Evolutionary conservation across 1,140 invertebrate species (phyloP), one percentile per base, ranked within the genome.

Genomic region (Atta cephalotes): DNA sequence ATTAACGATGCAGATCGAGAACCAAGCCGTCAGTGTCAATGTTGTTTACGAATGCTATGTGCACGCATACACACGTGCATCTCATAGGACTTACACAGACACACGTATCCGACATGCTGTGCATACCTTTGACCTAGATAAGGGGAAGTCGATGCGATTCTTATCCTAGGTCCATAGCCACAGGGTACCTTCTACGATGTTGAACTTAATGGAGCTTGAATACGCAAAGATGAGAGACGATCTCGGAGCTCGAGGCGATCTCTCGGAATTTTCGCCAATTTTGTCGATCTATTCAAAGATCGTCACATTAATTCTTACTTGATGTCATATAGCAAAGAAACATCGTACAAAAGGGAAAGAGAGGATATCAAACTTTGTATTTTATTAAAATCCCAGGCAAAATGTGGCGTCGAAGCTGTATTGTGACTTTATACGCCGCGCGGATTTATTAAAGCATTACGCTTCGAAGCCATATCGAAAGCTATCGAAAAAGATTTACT

Each of bases 91-190:
- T 16, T 14, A 28, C 18, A 62, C 45, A 56, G 1, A 58, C 39
- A 49, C 45, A 45, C 1, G 39, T 51, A 21, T 49, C 35, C 0
- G 31, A 35, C 74, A 25, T 49, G 35, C 39, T 63, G 60, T 63
- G 70, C 85, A 81, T 91, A 91, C 86, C 89, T 91, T 91, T 91
- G 90, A 91, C 90, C 90, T 65, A 91, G 90, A 91, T 91, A 91
- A 91, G 87, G 71, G 60, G 85, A 89, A 88, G 90, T 87, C 89
- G 90, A 90, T 85, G 89, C 89, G 81, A 79, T 91, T 88, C 82
- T 90, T 90, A 88, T 88, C 78, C 65, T 56, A 72, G 66, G 78
- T 88, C 78, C 87, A 87, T 88, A 91, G 84, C 87, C 84, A 21
- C 60, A n/a, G 79, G 88, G 56, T 66, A 35, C 35, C 58, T 74